Percentiles rank a stretch among this genome's conserved stretches.
Conservation (phyloP, 2,888 invertebrate species). For the Cantharis rufa region DNA sequence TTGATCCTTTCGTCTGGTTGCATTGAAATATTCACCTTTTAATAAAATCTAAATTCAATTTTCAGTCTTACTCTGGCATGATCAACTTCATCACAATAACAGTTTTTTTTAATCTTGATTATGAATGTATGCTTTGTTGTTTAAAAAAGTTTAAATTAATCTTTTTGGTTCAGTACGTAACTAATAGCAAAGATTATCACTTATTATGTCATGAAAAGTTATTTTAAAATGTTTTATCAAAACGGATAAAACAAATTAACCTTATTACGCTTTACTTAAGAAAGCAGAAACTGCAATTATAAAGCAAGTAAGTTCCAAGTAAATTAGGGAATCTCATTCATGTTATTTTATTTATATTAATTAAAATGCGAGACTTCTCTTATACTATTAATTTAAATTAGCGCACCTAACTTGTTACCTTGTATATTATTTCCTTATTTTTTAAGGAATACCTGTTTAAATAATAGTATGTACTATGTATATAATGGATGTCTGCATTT, state of each 20-base stretch:
- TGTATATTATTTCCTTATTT: background rate
- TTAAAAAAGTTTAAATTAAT: background rate
- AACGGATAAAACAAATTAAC: background rate
- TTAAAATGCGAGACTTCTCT: background rate
- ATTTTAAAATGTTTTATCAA: slow-evolving; percentile 1
- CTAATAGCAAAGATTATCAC: slow-evolving; percentile 3
- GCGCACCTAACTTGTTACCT: background rate
- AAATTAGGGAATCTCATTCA: background rate
- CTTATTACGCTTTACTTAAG: background rate
- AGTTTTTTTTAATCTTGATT: background rate
- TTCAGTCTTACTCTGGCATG: background rate
- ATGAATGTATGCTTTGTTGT: background rate
- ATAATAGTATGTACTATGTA: background rate
- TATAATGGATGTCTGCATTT: background rate
- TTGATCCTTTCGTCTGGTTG: background rate
- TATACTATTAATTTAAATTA: background rate
- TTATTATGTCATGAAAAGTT: slow-evolving; percentile 1
- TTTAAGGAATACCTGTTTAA: background rate
- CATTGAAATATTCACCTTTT: background rate
- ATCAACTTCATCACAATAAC: background rate
- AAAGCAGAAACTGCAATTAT: background rate
- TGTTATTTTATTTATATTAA: background rate
- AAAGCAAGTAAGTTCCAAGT: background rate
- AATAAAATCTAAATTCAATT: background rate
- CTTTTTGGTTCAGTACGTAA: background rate